phyloP scores from a whole-genome alignment of 2,797 vertebrate genomes.

The Loris lydekkerianus region DNA sequence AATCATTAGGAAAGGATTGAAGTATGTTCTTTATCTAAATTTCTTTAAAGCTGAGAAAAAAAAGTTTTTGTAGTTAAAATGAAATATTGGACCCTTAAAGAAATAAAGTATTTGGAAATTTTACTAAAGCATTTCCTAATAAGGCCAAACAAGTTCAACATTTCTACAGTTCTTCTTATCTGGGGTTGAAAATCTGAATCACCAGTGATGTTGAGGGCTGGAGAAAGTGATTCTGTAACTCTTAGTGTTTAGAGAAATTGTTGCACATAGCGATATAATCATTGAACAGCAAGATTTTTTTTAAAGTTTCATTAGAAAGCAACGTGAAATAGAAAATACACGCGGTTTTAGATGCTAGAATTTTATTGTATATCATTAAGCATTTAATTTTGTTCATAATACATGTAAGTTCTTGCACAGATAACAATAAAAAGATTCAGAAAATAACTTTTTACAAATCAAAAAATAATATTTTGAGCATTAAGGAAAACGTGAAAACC shows the following conservation, averaged over 20 bases:
- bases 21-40: not conserved
- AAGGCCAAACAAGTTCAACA: not conserved
- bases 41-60: not conserved
- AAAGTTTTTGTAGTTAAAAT: slow-evolving; percentile 8
- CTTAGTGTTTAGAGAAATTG: not conserved
- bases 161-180: slow-evolving; percentile 2
- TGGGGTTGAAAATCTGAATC: slow-evolving; percentile 26
- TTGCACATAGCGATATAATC: not conserved
- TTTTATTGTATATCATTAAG: slow-evolving; percentile 9
- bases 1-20: not conserved
- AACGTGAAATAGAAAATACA: not conserved
- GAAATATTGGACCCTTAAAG: not conserved
- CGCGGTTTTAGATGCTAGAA: not conserved
- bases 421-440: slow-evolving; percentile 9
- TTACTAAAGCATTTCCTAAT: slow-evolving; percentile 23
- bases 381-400: not conserved
- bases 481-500: slow-evolving; percentile 31
- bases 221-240: not conserved
- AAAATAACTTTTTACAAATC: slow-evolving; percentile 14
- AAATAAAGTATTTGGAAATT: slow-evolving; percentile 43
- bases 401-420: not conserved
- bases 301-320: not conserved
- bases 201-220: not conserved
- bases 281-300: not conserved
- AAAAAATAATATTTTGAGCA: slow-evolving; percentile 4